Evolutionary conservation across 2,888 invertebrate genomes (phyloP).

Genomic region (Pristionchus japonicus): DNA sequence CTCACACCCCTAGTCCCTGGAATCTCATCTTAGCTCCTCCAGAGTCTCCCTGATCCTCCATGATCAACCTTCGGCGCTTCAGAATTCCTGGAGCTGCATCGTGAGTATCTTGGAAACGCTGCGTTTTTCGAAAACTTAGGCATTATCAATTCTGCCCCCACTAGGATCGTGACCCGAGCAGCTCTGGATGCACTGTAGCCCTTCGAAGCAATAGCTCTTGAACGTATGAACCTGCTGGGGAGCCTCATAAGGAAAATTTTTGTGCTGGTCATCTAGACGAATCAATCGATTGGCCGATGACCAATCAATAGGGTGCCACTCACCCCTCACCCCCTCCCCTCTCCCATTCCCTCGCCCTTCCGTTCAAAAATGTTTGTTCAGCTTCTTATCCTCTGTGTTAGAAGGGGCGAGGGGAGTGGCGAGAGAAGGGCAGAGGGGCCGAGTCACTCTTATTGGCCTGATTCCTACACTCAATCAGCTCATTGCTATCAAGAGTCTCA

Average conservation of each 20-base stretch:
- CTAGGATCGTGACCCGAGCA: too few species aligned
- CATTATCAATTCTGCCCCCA: too few species aligned
- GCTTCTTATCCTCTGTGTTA: constrained; percentile 30
- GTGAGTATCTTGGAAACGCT: not conserved
- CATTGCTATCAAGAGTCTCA: too few species aligned
- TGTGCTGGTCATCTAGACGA: not conserved
- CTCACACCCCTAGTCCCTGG: not conserved
- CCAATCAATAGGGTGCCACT: constrained; percentile 2
- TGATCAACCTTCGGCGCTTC: not conserved
- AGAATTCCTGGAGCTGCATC: too few species aligned
- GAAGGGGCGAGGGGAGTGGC: not conserved
- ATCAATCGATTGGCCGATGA: not conserved
- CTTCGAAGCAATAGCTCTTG: too few species aligned
- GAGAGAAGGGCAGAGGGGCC: not conserved
- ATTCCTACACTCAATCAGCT: too few species aligned
- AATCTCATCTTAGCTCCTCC: too few species aligned
- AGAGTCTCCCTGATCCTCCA: not conserved
- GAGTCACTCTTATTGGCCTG: too few species aligned
- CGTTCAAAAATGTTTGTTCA: constrained; percentile 40
- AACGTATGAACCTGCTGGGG: too few species aligned
- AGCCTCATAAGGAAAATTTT: not conserved
- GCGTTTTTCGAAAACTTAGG: too few species aligned
- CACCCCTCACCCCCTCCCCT: not conserved
- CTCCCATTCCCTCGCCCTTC: not conserved
- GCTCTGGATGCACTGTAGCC: too few species aligned